Percentiles rank a stretch among this genome's conserved stretches.
Conservation (phyloP, 2,888 invertebrate genomes). For the Tenodera sinensis region DNA sequence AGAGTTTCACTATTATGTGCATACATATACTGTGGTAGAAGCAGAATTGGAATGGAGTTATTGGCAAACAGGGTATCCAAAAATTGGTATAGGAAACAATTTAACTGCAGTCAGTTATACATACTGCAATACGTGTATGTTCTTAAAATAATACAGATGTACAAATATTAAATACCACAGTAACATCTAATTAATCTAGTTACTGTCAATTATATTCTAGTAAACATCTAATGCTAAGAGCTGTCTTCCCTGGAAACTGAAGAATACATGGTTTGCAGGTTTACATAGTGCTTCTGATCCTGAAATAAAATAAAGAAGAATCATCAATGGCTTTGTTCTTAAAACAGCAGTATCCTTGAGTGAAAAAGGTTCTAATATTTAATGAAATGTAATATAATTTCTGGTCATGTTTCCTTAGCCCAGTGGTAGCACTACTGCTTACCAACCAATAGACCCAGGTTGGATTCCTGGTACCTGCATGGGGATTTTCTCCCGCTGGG, state of each 20-base stretch:
- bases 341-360: neutral
- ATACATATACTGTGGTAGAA: no score
- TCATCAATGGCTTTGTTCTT: neutral
- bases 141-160: neutral
- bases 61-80: neutral
- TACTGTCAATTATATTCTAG: neutral
- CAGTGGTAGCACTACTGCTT: no score
- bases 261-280: constrained; percentile 56
- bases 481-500: no score
- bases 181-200: neutral
- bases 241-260: neutral
- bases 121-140: neutral
- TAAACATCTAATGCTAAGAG: neutral
- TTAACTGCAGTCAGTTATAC: neutral
- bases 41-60: neutral
- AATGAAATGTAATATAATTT: no score
- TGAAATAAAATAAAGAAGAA: constrained; percentile 39
- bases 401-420: no score
- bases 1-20: no score
- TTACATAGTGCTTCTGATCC: constrained; percentile 75
- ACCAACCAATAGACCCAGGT: no score
- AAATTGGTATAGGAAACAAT: neutral
- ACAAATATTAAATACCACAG: neutral
- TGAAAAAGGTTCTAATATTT: neutral
- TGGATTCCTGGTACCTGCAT: no score